These are phyloP conservation scores for Heterotis niloticus DNA, from an alignment of 2,113 vertebrate species.

Conservation along the genomic window DNA sequence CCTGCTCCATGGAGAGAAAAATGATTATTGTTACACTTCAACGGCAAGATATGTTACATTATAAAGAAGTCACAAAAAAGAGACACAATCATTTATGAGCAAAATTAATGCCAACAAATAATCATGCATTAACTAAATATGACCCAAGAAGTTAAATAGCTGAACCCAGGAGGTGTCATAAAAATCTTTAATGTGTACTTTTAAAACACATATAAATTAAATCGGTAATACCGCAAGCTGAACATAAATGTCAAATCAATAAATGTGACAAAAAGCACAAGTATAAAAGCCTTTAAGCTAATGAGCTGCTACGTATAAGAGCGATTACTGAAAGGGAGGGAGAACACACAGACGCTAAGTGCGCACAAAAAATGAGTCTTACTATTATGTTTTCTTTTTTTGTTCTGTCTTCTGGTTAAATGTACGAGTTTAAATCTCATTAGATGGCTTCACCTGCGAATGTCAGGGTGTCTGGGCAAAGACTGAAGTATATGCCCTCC, in stretches of 20 bases:
- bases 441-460: slow-evolving; percentile 7
- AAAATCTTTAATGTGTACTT: background rate
- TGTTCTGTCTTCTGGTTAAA: slow-evolving; percentile 19
- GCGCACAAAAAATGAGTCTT: background rate
- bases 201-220: slow-evolving; percentile 22
- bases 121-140: background rate
- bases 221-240: slow-evolving; percentile 21
- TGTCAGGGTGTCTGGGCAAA: background rate
- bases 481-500: slow-evolving; percentile 1
- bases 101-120: no score
- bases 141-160: background rate
- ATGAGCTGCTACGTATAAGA: background rate
- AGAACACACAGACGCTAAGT: background rate
- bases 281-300: slow-evolving; percentile 34
- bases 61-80: background rate
- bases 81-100: background rate
- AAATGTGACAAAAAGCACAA: slow-evolving; percentile 18
- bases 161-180: background rate
- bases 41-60: background rate
- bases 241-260: slow-evolving; percentile 11
- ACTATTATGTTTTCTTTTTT: background rate
- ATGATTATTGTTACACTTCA: background rate
- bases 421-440: slow-evolving; percentile 27
- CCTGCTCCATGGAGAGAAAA: no score
- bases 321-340: background rate